Percentiles rank a stretch among this genome's conserved stretches.
phyloP scores from a whole-genome alignment of 2,113 vertebrate genomes.

The Brachyhypopomus occidentalis region DNA sequence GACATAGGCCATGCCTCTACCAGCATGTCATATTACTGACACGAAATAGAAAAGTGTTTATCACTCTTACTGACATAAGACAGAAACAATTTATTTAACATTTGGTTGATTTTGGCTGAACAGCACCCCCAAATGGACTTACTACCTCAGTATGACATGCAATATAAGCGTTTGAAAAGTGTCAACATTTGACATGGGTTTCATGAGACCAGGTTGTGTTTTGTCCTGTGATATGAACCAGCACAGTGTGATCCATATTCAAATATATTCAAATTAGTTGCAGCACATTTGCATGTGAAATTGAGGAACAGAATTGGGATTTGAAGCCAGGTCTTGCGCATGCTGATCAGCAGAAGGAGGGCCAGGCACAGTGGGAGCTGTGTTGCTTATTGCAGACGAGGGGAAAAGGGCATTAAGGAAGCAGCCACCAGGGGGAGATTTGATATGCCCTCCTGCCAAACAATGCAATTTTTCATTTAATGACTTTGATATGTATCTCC shows the following conservation, averaged over 20 bases:
- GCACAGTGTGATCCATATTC: conserved; percentile 76
- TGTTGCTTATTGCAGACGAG: conserved; percentile 67
- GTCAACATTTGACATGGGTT: too few relatives aligned
- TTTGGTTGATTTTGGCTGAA: conserved; percentile 69
- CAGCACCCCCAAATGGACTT: too few relatives aligned
- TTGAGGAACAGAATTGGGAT: conserved; percentile 66
- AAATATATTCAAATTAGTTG: conserved; percentile 78
- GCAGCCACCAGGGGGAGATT: conserved; percentile 57
- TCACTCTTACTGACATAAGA: too few relatives aligned
- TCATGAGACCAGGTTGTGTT: conserved; percentile 34
- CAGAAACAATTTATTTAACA: conserved; percentile 47
- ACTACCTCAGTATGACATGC: too few relatives aligned
- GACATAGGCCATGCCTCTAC: too few relatives aligned
- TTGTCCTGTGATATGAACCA: conserved; percentile 65
- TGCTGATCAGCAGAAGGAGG: conserved; percentile 67
- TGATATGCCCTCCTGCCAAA: conserved; percentile 46
- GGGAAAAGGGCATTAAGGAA: conserved; percentile 60
- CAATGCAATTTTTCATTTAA: conserved; percentile 48
- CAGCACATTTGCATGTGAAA: conserved; percentile 75
- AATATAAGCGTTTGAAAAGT: too few relatives aligned
- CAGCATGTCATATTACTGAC: too few relatives aligned
- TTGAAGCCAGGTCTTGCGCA: conserved; percentile 72
- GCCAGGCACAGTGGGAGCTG: conserved; percentile 62
- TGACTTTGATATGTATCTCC: conserved; percentile 61
- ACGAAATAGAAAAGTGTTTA: too few relatives aligned